Conservation (phyloP, 2,797 vertebrate genomes). For the Masticophis lateralis region DNA sequence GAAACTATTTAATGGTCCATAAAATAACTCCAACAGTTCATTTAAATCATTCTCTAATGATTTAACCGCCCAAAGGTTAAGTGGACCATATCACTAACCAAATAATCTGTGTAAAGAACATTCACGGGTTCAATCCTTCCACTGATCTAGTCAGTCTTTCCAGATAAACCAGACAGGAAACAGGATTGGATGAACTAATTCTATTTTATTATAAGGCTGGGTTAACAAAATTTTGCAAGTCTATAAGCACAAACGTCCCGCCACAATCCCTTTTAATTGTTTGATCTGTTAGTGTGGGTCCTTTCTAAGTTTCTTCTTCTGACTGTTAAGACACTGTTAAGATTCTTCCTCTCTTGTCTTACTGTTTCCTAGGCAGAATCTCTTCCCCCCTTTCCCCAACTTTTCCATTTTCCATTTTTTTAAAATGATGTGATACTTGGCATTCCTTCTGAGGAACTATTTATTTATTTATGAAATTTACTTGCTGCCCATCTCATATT, state of each 20-base stretch:
- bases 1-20: slow-evolving; percentile 31
- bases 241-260: background rate
- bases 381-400: background rate
- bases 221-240: background rate
- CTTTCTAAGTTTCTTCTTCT: background rate
- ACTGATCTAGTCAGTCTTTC: background rate
- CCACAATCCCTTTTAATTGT: background rate
- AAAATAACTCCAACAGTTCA: slow-evolving; percentile 30
- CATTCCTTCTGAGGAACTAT: background rate
- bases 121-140: background rate
- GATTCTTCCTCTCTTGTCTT: background rate
- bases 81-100: background rate
- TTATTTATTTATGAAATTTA: background rate
- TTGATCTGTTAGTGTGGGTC: background rate
- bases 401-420: background rate
- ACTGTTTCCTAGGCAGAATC: background rate
- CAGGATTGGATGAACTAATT: background rate
- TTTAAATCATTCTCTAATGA: slow-evolving; percentile 2
- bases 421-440: background rate
- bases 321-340: background rate
- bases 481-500: background rate
- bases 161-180: background rate
- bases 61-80: background rate
- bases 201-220: background rate
- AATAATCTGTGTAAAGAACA: background rate